These are phyloP conservation scores for Globodera rostochiensis DNA, from an alignment of 1,140 invertebrate species.

Conservation along the genomic window DNA sequence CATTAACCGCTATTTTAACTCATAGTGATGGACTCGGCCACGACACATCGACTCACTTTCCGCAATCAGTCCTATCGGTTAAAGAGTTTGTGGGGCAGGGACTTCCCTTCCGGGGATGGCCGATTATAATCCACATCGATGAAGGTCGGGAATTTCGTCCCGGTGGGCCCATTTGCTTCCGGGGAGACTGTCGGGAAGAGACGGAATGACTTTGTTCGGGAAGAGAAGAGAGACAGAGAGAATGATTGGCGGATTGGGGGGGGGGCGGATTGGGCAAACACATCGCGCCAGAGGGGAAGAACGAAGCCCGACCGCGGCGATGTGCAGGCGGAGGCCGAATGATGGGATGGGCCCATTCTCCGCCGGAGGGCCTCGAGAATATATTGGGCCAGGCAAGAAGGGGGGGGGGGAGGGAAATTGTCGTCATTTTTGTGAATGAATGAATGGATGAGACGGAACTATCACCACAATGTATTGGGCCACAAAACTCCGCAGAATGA, in stretches of 20 bases:
- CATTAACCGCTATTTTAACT: conserved; percentile 1
- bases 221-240: neutral
- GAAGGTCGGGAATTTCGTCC: neutral
- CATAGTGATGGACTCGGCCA: neutral
- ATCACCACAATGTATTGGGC: neutral
- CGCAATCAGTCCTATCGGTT: neutral
- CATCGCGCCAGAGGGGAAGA: neutral
- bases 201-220: neutral
- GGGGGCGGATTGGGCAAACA: neutral
- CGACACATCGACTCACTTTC: neutral
- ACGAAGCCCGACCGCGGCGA: neutral
- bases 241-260: neutral
- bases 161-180: neutral
- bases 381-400: neutral
- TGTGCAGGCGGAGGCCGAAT: neutral
- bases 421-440: neutral
- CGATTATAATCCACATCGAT: neutral
- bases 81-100: too few relatives aligned
- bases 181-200: neutral
- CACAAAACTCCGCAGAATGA: neutral
- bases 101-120: neutral
- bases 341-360: neutral
- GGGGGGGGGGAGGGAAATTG: neutral
- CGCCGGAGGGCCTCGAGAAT: conserved; percentile 1
- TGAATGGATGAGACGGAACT: neutral